Base-by-base conservation (phyloP, 2,888 invertebrate genomes). In the Clostera curtula region DNA sequence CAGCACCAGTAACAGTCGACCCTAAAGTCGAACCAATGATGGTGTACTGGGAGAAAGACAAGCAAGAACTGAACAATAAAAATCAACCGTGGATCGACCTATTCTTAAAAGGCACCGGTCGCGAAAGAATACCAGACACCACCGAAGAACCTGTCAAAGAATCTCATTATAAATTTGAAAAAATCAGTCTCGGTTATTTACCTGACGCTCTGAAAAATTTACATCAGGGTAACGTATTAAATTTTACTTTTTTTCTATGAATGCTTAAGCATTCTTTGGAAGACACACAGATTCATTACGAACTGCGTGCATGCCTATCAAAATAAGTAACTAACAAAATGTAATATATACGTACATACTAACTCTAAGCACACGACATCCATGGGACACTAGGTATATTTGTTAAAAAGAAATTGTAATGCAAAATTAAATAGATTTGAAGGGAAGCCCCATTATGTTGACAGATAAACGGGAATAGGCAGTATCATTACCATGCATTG, bases 271-370 rank as follows among this genome's bases (percentile, higher is more conserved):
- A 36, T 33, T 36, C 31, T 43, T 54, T 43, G 55, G 76, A 72
- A 79, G 83, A 83, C 80, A 80, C 77, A 82, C 82, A 80, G 82
- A 80, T 76, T 67, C 61, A 56, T 54, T 60, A 36, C 43, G 60
- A 65, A 67, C 66, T 73, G 72, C 60, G 63, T 70, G 74, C 74
- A 72, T 70, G 34, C 49, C 14, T 3, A 23, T 10, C n/a, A 15
- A 13, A 9, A 13, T 22, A 9, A 10, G 23, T 15, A 15, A 26
- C 25, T 26, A 14, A 19, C 16, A 24, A 17, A n/a, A 16, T 12
- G n/a, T 7, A 23, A 15, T 9, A 4, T 13, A 23, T 15, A 13
- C 9, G 13, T 15, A 9, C 12, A 15, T 15, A 14, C 6, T 7
- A 18, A 18, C 8, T n/a, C 7, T 23, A 22, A 12, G n/a, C 6